Percentiles rank a stretch among this genome's conserved stretches.
These are phyloP conservation scores for Antheraea yamamai DNA, from an alignment of 2,888 invertebrate species.

Conservation along the genomic window DNA sequence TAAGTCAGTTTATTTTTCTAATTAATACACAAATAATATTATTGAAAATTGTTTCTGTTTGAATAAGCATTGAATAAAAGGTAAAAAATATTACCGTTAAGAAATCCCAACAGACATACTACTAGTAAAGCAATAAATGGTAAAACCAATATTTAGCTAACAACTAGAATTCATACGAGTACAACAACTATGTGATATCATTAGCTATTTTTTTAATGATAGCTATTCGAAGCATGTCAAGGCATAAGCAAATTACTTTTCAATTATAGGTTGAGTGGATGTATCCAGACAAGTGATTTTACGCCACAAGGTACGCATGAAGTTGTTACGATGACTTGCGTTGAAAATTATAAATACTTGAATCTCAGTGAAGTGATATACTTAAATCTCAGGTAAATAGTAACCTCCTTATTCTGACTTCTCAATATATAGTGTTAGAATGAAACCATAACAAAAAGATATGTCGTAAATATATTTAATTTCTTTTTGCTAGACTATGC, in stretches of 20 bases:
- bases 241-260: not conserved
- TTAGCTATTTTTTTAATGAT: not conserved
- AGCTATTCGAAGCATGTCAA: not conserved
- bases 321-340: slow-evolving; percentile 46
- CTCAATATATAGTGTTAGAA: too few relatives aligned
- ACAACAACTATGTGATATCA: not conserved
- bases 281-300: slow-evolving; percentile 35
- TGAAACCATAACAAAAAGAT: too few relatives aligned
- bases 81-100: too few relatives aligned
- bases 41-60: too few relatives aligned
- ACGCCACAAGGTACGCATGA: slow-evolving; percentile 34
- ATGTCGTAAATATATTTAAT: too few relatives aligned
- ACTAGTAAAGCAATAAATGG: too few relatives aligned
- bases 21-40: too few relatives aligned
- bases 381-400: slow-evolving; percentile 48
- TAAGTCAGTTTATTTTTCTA: too few relatives aligned
- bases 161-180: not conserved
- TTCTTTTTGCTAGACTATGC: too few relatives aligned
- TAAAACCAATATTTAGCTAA: not conserved
- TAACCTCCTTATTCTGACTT: not conserved
- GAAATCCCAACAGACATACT: too few relatives aligned
- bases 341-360: slow-evolving; percentile 38
- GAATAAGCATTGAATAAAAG: too few relatives aligned
- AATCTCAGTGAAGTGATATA: slow-evolving; percentile 33
- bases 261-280: slow-evolving; percentile 50